Evolutionary conservation across 2,113 vertebrate species (phyloP), one percentile per base, ranked within the genome.

Genomic region (Pseudonaja textilis): DNA sequence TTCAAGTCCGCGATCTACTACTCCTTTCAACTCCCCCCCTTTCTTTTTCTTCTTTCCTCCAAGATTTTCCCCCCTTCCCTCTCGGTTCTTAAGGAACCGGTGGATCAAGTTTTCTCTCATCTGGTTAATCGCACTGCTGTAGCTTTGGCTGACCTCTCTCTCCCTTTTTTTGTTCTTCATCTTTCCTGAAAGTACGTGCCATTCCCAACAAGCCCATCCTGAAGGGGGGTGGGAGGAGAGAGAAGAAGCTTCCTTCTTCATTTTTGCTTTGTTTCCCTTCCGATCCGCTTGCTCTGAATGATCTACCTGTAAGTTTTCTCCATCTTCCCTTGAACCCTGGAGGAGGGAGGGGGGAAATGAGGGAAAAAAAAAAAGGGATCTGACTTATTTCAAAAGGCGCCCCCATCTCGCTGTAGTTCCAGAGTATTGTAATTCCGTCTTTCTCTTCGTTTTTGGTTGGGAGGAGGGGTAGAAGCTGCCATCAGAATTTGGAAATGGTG

Each of bases 81-180:
- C 96, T 97, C 96, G 97, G 97, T 98, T 98, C 97, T 98, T 98
- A 98, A 98, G 98, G 98, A 99, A 99, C 99, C 99, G 99, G 99
- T 99, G 99, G 98, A 99, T 99, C 99, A 99, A 99, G 99, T 99
- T 99, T 98, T 97, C 98, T 98, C 97, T 97, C 98, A 98, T 98
- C 97, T 97, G 94, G 97, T 98, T 98, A 98, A 98, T 98, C 97
- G 96, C 97, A 97, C 97, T 97, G 97, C 97, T 97, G 96, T 96
- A 96, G 96, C 96, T 97, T 97, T 96, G 97, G 97, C 97, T 97
- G 97, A 97, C 96, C 97, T 97, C 96, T 97, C 97, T 96, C 94
- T 34, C 91, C 92, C 87, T 85, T 93, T 64, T 88, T 64, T 42
- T 93, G 34, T 96, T 96, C 93, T 96, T 96, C 96, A 96, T 97